A percentile compares a stretch with the other conserved stretches of the same genome.
phyloP scores from a whole-genome alignment of 2,113 vertebrate genomes.

The Lepus europaeus region DNA sequence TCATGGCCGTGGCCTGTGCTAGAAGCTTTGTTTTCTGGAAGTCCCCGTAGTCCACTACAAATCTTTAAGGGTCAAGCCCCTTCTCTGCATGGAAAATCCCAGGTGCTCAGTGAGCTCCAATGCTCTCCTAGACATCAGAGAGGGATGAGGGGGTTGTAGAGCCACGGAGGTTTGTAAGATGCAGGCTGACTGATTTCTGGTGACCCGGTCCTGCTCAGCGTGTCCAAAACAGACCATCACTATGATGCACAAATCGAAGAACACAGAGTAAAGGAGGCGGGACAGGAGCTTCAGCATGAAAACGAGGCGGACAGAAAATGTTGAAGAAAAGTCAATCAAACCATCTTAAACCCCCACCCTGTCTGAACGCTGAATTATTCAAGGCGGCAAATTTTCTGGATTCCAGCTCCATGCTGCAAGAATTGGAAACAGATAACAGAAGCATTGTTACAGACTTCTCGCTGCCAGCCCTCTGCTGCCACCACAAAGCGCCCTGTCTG shows the following conservation, averaged over 20 bases:
- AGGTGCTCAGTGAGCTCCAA: neutral
- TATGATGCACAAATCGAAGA: conserved; percentile 55
- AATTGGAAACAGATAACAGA: conserved; percentile 80
- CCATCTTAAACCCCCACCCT: conserved; percentile 60
- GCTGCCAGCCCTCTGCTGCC: conserved; percentile 47
- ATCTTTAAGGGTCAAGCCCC: conserved; percentile 67
- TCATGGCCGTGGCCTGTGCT: neutral
- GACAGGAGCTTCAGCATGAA: neutral
- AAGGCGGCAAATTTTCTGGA: conserved; percentile 79
- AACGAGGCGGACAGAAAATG: conserved; percentile 32
- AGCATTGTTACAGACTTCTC: conserved; percentile 65
- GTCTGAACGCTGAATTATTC: conserved; percentile 78
- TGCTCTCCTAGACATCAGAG: neutral
- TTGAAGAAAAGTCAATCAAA: conserved; percentile 61
- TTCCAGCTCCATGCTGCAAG: conserved; percentile 77
- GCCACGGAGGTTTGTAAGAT: conserved; percentile 49
- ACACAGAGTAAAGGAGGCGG: neutral
- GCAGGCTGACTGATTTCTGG: conserved; percentile 20
- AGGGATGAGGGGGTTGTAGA: conserved; percentile 20
- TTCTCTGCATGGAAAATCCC: conserved; percentile 52
- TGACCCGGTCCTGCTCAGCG: conserved; percentile 7
- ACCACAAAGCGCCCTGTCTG: conserved; percentile 47
- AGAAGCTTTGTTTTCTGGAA: conserved; percentile 36
- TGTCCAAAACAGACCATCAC: conserved; percentile 51
- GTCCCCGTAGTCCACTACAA: conserved; percentile 52